Conservation (phyloP, 2,888 invertebrate species). For the Xanthia togata region DNA sequence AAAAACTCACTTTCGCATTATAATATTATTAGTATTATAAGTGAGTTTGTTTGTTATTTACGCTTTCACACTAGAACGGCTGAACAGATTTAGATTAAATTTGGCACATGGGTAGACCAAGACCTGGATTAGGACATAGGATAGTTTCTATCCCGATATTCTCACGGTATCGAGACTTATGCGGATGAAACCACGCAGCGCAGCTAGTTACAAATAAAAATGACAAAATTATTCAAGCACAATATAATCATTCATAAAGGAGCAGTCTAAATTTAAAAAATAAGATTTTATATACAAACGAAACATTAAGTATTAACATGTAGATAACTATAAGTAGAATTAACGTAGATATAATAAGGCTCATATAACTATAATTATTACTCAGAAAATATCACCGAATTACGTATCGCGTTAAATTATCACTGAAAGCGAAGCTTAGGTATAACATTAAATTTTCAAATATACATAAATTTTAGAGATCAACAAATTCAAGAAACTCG, state of each 20-base stretch:
- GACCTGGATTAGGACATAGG: too few relatives aligned
- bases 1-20: too few relatives aligned
- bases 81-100: too few relatives aligned
- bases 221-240: conserved; percentile 72
- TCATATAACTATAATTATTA: conserved; percentile 81
- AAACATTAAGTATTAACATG: conserved; percentile 77
- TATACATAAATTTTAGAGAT: conserved; percentile 84
- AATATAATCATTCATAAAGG: conserved; percentile 77
- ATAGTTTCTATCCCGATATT: too few relatives aligned
- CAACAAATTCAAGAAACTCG: conserved; percentile 82
- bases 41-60: too few relatives aligned
- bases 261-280: conserved; percentile 80
- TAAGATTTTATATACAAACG: conserved; percentile 80
- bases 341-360: conserved; percentile 79
- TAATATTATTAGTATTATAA: too few relatives aligned
- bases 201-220: conserved; percentile 39
- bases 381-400: conserved; percentile 87
- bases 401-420: conserved; percentile 88
- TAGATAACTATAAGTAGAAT: conserved; percentile 72
- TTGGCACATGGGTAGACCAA: too few relatives aligned
- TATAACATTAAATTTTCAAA: conserved; percentile 75
- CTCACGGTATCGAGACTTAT: too few relatives aligned
- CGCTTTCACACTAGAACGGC: too few relatives aligned
- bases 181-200: too few relatives aligned
- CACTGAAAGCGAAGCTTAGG: conserved; percentile 76